These are phyloP conservation scores for Eristalis arbustorum DNA, from an alignment of 2,888 invertebrate genomes.

Conservation along the genomic window DNA sequence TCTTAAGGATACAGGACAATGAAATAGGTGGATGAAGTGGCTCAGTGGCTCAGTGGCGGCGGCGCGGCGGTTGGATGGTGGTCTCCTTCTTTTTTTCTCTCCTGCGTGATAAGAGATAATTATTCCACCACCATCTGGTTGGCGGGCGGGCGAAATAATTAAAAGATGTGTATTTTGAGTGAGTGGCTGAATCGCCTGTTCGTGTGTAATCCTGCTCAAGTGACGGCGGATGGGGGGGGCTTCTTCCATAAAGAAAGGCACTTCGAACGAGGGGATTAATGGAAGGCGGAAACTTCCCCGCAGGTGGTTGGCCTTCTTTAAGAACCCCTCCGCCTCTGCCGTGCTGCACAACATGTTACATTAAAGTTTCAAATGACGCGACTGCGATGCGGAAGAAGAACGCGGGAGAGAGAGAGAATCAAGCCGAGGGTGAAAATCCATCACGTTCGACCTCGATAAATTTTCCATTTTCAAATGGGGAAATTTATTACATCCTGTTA, in stretches of 20 bases:
- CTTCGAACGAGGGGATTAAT: conserved; percentile 20
- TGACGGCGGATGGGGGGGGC: not conserved
- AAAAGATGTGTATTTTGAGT: conserved; percentile 49
- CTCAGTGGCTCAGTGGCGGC: conserved; percentile 30
- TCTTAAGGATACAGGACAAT: conserved; percentile 56
- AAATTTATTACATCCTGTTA: conserved; percentile 66
- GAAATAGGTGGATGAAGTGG: conserved; percentile 44
- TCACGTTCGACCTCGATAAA: conserved; percentile 69
- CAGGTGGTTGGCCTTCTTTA: conserved; percentile 24
- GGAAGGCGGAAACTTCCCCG: conserved; percentile 11
- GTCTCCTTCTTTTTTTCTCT: not conserved
- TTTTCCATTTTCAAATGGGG: conserved; percentile 58
- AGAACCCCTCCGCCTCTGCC: not conserved
- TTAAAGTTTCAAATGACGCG: conserved; percentile 62
- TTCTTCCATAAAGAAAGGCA: conserved; percentile 7
- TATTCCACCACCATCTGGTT: conserved; percentile 57
- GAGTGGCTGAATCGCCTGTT: conserved; percentile 31
- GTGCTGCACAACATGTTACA: conserved; percentile 15
- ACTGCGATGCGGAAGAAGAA: not conserved
- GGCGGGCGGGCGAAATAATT: conserved; percentile 54
- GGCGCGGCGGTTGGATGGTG: conserved; percentile 7
- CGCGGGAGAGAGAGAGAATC: not conserved
- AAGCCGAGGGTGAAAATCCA: conserved; percentile 50
- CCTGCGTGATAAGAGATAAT: conserved; percentile 58
- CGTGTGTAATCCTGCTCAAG: conserved; percentile 11